These are phyloP conservation scores for Dysdera silvatica DNA, from an alignment of 1,140 invertebrate genomes.

Conservation along the genomic window DNA sequence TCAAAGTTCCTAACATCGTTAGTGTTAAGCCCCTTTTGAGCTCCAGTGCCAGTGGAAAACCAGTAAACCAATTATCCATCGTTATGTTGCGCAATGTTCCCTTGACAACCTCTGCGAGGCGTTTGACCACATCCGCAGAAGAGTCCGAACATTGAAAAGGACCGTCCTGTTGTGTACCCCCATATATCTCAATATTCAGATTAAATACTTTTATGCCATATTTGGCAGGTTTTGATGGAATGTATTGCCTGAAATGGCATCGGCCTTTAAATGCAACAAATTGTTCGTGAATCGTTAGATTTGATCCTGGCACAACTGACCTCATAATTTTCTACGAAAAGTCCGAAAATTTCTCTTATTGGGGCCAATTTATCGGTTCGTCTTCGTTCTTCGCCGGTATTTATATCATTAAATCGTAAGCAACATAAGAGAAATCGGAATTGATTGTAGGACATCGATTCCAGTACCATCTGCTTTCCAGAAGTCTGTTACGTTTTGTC, in stretches of 20 bases:
- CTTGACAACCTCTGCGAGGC: constrained; percentile 8
- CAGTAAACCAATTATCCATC: constrained; percentile 31
- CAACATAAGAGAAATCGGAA: constrained; percentile 5
- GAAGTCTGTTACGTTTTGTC: neutral
- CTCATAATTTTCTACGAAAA: constrained; percentile 27
- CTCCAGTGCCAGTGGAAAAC: constrained; percentile 13
- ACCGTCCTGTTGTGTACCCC: constrained; percentile 24
- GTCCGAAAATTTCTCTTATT: constrained; percentile 28
- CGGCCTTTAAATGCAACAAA: constrained; percentile 26
- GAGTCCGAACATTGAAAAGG: constrained; percentile 15
- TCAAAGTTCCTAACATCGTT: constrained; percentile 28
- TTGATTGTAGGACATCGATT: constrained; percentile 1
- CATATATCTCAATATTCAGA: constrained; percentile 32
- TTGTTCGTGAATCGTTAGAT: constrained; percentile 8
- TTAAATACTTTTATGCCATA: constrained; percentile 34
- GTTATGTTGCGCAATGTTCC: constrained; percentile 21
- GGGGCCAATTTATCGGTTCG: constrained; percentile 22
- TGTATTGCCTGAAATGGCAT: constrained; percentile 28
- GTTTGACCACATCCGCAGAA: constrained; percentile 16
- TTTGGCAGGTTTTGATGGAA: constrained; percentile 31
- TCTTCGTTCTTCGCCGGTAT: neutral
- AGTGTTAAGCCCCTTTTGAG: constrained; percentile 21
- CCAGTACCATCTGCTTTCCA: neutral
- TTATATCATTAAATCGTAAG: neutral
- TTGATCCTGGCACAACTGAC: constrained; percentile 6